Percentiles rank a stretch among this genome's conserved stretches.
These are phyloP conservation scores for Neosilurus hyrtlii DNA, from an alignment of 2,797 vertebrate genomes.

Conservation along the genomic window DNA sequence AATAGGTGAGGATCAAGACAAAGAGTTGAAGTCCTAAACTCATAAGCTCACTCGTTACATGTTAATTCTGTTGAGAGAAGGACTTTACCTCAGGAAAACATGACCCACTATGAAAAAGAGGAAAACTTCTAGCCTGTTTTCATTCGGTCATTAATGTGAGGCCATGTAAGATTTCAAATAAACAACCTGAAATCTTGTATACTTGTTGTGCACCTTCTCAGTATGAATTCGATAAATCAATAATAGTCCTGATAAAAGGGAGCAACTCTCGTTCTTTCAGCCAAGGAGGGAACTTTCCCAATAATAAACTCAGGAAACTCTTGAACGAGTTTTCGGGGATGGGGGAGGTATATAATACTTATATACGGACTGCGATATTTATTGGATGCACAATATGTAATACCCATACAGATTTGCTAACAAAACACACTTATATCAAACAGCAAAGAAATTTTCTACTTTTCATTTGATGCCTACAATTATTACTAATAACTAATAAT, in stretches of 20 bases:
- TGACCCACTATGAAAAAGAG: neutral
- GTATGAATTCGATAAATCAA: slow-evolving; percentile 5
- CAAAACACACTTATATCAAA: neutral
- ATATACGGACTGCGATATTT: neutral
- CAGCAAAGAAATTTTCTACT: neutral
- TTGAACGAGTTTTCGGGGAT: no score
- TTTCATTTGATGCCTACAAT: neutral
- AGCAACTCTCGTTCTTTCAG: slow-evolving; percentile 29
- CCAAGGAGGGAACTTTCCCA: neutral
- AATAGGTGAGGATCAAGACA: no score
- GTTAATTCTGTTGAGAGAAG: neutral
- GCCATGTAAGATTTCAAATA: neutral
- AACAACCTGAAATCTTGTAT: slow-evolving; percentile 12
- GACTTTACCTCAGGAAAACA: neutral
- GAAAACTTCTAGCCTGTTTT: neutral
- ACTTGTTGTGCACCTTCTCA: neutral
- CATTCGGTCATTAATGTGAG: neutral
- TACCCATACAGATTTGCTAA: neutral
- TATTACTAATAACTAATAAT: no score
- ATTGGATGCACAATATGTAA: neutral
- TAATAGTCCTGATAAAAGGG: slow-evolving; percentile 31
- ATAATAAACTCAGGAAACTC: neutral
- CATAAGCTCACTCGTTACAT: neutral
- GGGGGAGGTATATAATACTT: no score
- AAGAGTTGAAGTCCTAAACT: neutral